Evolutionary conservation across 2,888 invertebrate genomes (phyloP), one percentile per base, ranked within the genome.

Genomic region (Drosophila paramelanica): DNA sequence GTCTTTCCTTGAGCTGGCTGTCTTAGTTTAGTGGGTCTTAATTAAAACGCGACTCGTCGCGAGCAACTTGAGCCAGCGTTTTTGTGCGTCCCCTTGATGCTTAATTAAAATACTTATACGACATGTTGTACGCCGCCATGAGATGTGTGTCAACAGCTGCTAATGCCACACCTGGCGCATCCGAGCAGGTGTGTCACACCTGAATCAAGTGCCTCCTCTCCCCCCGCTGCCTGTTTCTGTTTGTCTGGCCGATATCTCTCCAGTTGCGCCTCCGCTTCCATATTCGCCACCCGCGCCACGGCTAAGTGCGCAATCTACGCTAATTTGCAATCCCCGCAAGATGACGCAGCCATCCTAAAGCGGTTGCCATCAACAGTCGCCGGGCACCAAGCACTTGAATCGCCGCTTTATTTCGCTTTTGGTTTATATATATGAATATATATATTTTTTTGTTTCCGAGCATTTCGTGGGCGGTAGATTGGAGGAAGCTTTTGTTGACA

Each of bases 91-190:
- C 79, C 67, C 81, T 86, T 86, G 85, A 84, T 79, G 89, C 89
- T 86, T 86, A 86, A 86, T 86, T 89, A 86, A 86, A 86, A 86
- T 89, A 86, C 85, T 86, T 81, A 89, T 81, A 81, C 88, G 85
- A 84, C 88, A 86, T 84, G 89, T 73, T 77, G 83, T 82, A 77
- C 88, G 42, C 36, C 49, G 39, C 39, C 53, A 61, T 62, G 67
- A 67, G 73, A 79, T 81, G 72, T 86, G 64, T 86, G 85, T 86
- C 85, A 86, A 86, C 88, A 88, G 88, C 79, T 79, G 79, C 81
- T 84, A 76, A 80, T 79, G 72, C 71, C 78, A 73, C 88, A 81
- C 70, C 79, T 78, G 66, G 13, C 60, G 50, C 57, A 55, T 27
- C 59, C 50, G 42, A 42, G 65, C 65, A 73, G 64, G 51, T 59